Evolutionary conservation across 2,888 invertebrate species (phyloP), one percentile per base, ranked within the genome.

Genomic region (Cephus runcator): DNA sequence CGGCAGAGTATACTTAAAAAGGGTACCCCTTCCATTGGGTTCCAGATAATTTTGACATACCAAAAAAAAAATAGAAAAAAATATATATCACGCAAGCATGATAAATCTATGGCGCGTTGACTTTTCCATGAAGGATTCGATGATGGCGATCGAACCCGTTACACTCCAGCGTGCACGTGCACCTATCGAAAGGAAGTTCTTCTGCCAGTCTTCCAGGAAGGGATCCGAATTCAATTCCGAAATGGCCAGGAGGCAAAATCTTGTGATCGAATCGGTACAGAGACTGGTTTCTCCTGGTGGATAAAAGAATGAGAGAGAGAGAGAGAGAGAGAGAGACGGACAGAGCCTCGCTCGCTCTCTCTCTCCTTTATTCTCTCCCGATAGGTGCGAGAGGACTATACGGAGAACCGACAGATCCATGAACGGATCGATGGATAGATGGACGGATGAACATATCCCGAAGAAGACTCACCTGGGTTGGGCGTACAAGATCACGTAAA

Each of bases 401-500:
- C 56, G 56, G 1, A 56, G 56, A 56, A 56, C 56, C 56, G 9
- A 56, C 56, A 56, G 56, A 56, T 56, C 56, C 56, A 56, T 56
- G 56, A 56, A 56, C 56, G 56, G 56, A 56, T 56, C 56, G 56
- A 56, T 56, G 56, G 56, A 79, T 69, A 73, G 79, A 79, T 81
- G 78, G 77, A 40, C 30, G 78, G 77, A 36, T n/a, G 76, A 36
- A 77, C 69, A 76, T 68, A 76, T 76, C 78, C 76, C 73, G 79
- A 82, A 76, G 80, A 81, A 76, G 82, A 81, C 68, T 81, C 76
- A 71, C 71, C 71, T 31, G 71, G 56, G 79, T 79, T 82, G 73
- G 76, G 69, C 75, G 75, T 73, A 81, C 81, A 85, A 85, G 85
- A 86, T 86, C 85, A n/a, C 23, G 12, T 79, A 80, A 80, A 81